Conservation (phyloP, 2,888 invertebrate genomes). For the Acleris literana region DNA sequence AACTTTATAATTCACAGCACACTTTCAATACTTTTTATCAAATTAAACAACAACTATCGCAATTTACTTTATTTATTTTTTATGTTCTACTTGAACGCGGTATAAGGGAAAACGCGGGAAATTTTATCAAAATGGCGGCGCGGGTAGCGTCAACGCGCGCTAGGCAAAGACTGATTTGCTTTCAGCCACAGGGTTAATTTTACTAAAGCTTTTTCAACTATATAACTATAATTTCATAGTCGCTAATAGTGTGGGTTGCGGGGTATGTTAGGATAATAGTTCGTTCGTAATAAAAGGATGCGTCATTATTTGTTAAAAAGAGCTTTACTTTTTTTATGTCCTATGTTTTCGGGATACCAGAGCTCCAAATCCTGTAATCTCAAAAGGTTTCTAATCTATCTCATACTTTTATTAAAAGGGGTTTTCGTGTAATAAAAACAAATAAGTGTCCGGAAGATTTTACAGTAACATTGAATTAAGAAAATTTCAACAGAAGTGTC, state of each 20-base stretch:
- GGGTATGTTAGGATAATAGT: constrained; percentile 18
- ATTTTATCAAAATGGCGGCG: constrained; percentile 55
- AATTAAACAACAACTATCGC: background rate
- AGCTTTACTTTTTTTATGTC: no score
- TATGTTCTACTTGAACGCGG: constrained; percentile 19
- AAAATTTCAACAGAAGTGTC: no score
- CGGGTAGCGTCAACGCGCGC: constrained; percentile 59
- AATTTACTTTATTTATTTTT: background rate
- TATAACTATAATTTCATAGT: constrained; percentile 38
- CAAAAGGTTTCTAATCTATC: no score
- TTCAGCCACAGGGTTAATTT: constrained; percentile 45
- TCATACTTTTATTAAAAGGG: no score
- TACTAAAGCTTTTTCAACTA: constrained; percentile 38
- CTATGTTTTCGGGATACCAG: no score
- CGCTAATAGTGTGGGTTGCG: constrained; percentile 24
- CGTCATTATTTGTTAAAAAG: background rate
- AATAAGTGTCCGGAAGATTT: no score
- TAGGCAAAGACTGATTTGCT: constrained; percentile 63
- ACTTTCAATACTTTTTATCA: background rate
- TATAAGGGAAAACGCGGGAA: constrained; percentile 59
- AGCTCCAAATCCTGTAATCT: no score
- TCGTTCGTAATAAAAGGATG: constrained; percentile 20
- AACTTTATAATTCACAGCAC: constrained; percentile 14
- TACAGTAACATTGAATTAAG: no score
- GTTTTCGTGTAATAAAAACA: no score